Base-by-base conservation (phyloP, 2,113 vertebrate species). In the Merops nubicus region DNA sequence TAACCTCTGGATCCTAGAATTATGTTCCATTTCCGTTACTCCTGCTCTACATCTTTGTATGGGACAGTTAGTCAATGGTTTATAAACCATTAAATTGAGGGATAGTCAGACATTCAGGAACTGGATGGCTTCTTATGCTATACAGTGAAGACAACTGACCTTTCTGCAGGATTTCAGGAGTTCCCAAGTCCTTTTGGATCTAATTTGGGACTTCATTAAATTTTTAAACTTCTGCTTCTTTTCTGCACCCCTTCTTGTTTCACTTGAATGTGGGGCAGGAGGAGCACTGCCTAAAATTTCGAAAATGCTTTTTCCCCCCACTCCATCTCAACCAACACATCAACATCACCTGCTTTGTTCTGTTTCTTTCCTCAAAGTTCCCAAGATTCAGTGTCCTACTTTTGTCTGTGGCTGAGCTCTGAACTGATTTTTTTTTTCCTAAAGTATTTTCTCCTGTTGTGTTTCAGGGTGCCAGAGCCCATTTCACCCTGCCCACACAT, bases 51-150 rank as follows among this genome's bases (percentile, higher is more conserved):
- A 56, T 93, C 88, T 96, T 93, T 86, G 82, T 94, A 95, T 42
- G 26, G 67, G 91, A 95, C 90, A 95, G 93, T 59, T 96, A 93
- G 85, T 96, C 96, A 83, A 96, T 96, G 88, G 34, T n/a, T 64
- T 73, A 85, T 90, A 94, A 88, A 90, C 63, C 20, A 93, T 91
- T 93, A 85, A 91, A 90, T 76, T 96, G 75, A 96, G 38, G 42
- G 47, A 91, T 74, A 77, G 23, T 50, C 88, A 91, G 72, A 62
- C 50, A n/a, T 62, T 91, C 14, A 25, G 51, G 18, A 93, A 91
- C 93, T 70, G 29, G 54, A 94, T 93, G 77, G 18, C 63, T 47
- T 69, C 15, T 69, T 34, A 18, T 15, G 20, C 43, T 73, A 64
- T 25, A 69, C 17, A 42, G 12, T 54, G 29, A 73, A 88, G 26